Conservation (phyloP, 2,113 vertebrate species). For the Talpa occidentalis region DNA sequence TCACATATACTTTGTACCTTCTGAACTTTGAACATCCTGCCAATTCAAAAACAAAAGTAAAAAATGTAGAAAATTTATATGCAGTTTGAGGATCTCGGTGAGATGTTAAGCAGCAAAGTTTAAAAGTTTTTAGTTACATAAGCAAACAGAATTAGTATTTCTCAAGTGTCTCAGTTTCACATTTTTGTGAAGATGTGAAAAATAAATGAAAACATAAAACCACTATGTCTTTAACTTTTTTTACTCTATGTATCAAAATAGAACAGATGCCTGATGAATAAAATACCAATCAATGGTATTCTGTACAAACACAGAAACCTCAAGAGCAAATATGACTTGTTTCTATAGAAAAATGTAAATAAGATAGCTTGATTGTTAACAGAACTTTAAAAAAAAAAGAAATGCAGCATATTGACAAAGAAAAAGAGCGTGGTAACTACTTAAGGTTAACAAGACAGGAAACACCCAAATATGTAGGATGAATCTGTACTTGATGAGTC, state of each 20-base stretch:
- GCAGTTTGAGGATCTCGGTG: background rate
- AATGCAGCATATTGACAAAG: background rate
- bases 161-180: background rate
- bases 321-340: background rate
- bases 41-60: background rate
- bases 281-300: background rate
- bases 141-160: background rate
- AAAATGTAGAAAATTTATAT: background rate
- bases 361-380: constrained; percentile 52
- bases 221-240: background rate
- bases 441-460: constrained; percentile 58
- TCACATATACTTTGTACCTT: background rate
- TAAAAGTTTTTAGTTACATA: background rate
- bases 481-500: constrained; percentile 53
- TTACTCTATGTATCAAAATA: background rate
- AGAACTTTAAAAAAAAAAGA: constrained; percentile 2
- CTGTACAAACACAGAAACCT: background rate
- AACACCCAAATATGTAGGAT: constrained; percentile 45
- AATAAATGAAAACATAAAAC: background rate
- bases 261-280: background rate
- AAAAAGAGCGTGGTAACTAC: constrained; percentile 5
- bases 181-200: background rate
- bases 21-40: background rate
- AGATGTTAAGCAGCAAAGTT: background rate
- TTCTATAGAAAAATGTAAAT: background rate